Percentiles rank a stretch among this genome's conserved stretches.
phyloP scores from a whole-genome alignment of 2,797 vertebrate genomes.

The Peromyscus nudipes region DNA sequence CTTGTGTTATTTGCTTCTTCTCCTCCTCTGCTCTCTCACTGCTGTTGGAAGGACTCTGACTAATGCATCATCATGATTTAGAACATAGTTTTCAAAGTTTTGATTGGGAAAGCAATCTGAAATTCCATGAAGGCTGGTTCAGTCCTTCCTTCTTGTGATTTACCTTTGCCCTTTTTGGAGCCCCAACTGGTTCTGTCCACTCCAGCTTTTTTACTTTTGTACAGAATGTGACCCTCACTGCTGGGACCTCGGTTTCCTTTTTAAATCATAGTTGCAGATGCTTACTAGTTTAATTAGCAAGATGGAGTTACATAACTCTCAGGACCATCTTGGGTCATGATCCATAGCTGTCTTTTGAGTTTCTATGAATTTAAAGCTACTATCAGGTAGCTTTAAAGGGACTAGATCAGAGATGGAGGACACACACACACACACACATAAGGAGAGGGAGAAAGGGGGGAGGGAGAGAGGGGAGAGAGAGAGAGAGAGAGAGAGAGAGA shows the following conservation, averaged over 20 bases:
- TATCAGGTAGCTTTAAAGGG: background rate
- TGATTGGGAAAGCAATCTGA: background rate
- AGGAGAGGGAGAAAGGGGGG: too few species aligned
- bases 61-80: background rate
- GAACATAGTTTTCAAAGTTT: background rate
- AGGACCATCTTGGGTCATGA: constrained; percentile 65
- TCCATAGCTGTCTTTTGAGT: constrained; percentile 54
- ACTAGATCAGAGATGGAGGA: background rate
- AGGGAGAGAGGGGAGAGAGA: background rate
- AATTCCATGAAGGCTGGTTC: background rate
- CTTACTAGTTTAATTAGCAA: constrained; percentile 84
- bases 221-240: constrained; percentile 71
- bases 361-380: background rate
- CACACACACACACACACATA: background rate
- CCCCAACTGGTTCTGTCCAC: constrained; percentile 45
- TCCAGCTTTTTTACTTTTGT: constrained; percentile 76
- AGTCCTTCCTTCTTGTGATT: background rate
- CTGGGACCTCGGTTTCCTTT: constrained; percentile 77
- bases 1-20: background rate
- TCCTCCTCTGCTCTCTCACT: background rate
- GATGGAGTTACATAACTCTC: constrained; percentile 77
- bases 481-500: background rate
- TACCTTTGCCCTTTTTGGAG: background rate
- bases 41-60: background rate
- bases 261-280: constrained; percentile 81